Evolutionary conservation across 2,113 vertebrate species (phyloP), one percentile per base, ranked within the genome.

Genomic region (Buteo buteo): DNA sequence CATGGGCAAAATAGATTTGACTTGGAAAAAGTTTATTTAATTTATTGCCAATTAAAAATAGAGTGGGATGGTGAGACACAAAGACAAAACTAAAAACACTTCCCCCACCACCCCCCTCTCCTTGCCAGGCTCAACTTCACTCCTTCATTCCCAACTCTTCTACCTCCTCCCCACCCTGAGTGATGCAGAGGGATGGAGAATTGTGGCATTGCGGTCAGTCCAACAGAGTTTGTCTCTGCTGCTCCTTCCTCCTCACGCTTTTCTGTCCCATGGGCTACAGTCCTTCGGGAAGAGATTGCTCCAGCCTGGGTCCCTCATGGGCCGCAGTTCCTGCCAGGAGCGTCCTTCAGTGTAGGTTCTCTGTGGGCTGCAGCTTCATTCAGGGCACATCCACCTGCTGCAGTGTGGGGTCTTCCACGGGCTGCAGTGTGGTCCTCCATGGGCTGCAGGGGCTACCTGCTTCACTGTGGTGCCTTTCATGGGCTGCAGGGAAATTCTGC

Each of bases 141-240:
- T 77, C 21, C 45, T 82, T 62, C 28, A 38, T 78, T 77, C 32
- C 52, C 3, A 4, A 36, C 11, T 58, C 10, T 47, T 71, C 49
- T 64, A 6, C 19, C 3, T 55, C 10, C 17, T 87, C 15, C 7
- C 28, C 22, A 28, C 8, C 7, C 16, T 0, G 1, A 47, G 6
- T 13, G 18, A 11, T 50, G 11, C 29, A 78, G 50, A 59, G 31
- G 7, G 7, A 28, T 34, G 16, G 31, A 21, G 28, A 82, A 29
- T 2, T 64, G 44, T 1, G 7, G 17, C 6, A 4, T 47, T 74
- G 26, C 0, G 6, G 3, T 72, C 44, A n/a, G 20, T 54, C 13
- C 47, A 55, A 9, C 8, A 59, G 18, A 65, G 11, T 78, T 88
- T 57, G 3, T 71, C 17, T 50, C 22, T 93, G 42, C 34, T 1